Evolutionary conservation across 2,113 vertebrate genomes (phyloP).

Genomic region (Columba janthina): DNA sequence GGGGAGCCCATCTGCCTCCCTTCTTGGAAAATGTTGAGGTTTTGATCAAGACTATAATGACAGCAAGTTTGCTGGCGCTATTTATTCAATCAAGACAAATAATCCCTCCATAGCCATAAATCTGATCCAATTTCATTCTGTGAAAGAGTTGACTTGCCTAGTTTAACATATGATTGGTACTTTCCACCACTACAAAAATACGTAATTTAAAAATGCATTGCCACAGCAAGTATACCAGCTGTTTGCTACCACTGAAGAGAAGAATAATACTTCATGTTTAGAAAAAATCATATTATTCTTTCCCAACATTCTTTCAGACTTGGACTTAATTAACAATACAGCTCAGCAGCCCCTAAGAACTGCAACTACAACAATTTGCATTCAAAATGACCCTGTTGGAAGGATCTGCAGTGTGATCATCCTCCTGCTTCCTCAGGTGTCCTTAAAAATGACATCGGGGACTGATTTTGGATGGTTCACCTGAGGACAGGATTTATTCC

Average conservation of each 20-base stretch:
- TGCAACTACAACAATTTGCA: neutral
- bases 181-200: neutral
- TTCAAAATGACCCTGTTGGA: neutral
- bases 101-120: neutral
- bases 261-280: neutral
- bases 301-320: neutral
- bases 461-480: neutral
- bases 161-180: neutral
- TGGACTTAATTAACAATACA: neutral
- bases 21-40: neutral
- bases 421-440: neutral
- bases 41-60: slow-evolving; percentile 10
- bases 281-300: neutral
- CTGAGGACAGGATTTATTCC: neutral
- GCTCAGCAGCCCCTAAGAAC: neutral
- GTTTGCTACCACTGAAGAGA: neutral
- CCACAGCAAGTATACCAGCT: neutral
- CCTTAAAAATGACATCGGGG: neutral
- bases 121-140: neutral
- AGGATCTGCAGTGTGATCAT: neutral
- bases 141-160: neutral
- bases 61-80: neutral
- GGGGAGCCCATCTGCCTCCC: neutral
- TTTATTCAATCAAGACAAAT: slow-evolving; percentile 5
- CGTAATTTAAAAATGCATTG: neutral